Evolutionary conservation across 2,888 invertebrate genomes (phyloP), one percentile per base, ranked within the genome.

Genomic region (Bibio marci): DNA sequence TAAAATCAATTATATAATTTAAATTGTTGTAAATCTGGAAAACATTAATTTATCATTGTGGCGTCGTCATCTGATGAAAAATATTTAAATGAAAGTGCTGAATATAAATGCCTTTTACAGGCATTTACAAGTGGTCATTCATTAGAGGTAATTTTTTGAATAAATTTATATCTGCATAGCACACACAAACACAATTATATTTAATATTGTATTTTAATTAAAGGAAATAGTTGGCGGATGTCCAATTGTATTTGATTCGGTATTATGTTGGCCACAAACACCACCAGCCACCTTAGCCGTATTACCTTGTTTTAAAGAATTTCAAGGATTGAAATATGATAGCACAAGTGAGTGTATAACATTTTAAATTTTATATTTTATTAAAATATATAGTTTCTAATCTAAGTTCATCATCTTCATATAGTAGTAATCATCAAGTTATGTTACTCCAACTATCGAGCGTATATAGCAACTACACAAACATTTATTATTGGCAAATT

Each of bases 251-350:
- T 82, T 76, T 64, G 87, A 88, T 54, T 71, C 71, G 2, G 62
- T 86, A 35, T 64, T 83, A 17, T 90, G 90, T 56, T 90, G 90
- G 90, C 86, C 83, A 8, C 69, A 74, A 1, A 83, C 87, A 10
- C 67, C 70, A 1, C 70, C 73, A 45, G 77, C 77, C 41, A 70
- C 72, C 1, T 61, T 71, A 41, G 79, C 80, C 1, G 62, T 73
- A 5, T 68, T 85, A 45, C 73, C 77, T 28, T 91, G 90, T 54
- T 83, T 88, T 50, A 73, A 73, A 31, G 78, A 83, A 51, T 70
- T 88, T 44, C 71, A 77, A 48, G 81, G 80, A 38, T 71, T 86
- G 37, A 70, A 68, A 45, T 87, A 87, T 51, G 87, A 88, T 55
- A 74, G 75, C 42, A 73, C 78, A 55, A 76, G 88, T 88, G 63